Evolutionary conservation across 2,797 vertebrate genomes (phyloP).

Genomic region (Menidia menidia): DNA sequence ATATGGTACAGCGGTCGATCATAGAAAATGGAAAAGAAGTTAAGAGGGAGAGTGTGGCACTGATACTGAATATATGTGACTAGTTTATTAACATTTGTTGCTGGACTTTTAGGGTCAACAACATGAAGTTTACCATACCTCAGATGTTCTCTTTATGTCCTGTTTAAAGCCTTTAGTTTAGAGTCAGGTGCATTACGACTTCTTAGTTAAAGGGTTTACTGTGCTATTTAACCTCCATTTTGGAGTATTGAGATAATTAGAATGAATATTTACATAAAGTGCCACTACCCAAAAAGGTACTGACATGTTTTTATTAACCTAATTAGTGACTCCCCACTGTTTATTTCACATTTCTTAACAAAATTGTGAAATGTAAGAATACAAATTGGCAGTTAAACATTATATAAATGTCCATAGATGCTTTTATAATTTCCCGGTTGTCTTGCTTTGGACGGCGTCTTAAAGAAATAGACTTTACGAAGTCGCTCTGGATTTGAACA

Average conservation of each 20-base stretch:
- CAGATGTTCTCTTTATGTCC: slow-evolving; percentile 17
- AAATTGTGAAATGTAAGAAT: background rate
- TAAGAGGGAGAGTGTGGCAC: slow-evolving; percentile 25
- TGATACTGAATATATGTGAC: slow-evolving; percentile 28
- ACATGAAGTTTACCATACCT: slow-evolving; percentile 11
- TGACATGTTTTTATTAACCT: background rate
- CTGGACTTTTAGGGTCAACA: slow-evolving; percentile 18
- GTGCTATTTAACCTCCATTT: background rate
- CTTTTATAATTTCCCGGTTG: background rate
- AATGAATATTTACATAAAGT: background rate
- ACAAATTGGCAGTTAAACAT: background rate
- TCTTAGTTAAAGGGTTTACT: background rate
- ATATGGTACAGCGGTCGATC: slow-evolving; percentile 61
- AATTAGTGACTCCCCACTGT: background rate
- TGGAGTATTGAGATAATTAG: background rate
- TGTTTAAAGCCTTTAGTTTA: slow-evolving; percentile 10
- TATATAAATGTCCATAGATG: background rate
- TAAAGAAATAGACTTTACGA: background rate
- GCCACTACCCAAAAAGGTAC: background rate
- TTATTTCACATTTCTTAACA: background rate
- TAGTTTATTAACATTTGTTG: slow-evolving; percentile 42
- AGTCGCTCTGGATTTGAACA: background rate
- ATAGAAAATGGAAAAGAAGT: slow-evolving; percentile 52
- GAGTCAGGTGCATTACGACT: background rate
- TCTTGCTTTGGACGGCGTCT: background rate